These are phyloP conservation scores for Engystomops pustulosus DNA, from an alignment of 2,113 vertebrate species.

Conservation along the genomic window DNA sequence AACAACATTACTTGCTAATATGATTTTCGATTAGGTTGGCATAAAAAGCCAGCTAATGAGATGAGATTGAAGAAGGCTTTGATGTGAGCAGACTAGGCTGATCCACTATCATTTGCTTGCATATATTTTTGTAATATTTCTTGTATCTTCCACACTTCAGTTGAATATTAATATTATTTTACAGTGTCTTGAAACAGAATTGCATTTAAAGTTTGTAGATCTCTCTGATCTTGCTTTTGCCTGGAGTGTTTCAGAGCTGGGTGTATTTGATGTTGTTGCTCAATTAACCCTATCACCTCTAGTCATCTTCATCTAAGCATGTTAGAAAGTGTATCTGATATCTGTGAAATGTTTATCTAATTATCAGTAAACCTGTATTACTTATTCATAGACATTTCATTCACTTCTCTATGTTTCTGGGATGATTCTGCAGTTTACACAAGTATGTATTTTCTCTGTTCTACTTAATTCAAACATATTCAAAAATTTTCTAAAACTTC, in stretches of 20 bases:
- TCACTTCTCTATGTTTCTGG: not conserved
- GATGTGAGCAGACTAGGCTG: slow-evolving; percentile 54
- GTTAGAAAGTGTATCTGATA: not conserved
- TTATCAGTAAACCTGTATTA: not conserved
- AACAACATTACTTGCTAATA: slow-evolving; percentile 59
- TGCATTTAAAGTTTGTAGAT: slow-evolving; percentile 36
- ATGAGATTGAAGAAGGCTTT: slow-evolving; percentile 55
- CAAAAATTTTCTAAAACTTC: too few relatives aligned
- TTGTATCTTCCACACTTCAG: slow-evolving; percentile 20
- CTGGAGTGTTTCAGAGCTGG: slow-evolving; percentile 6
- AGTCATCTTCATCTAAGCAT: not conserved
- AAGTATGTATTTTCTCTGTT: too few relatives aligned
- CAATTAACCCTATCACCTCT: slow-evolving; percentile 35
- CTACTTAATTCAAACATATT: too few relatives aligned
- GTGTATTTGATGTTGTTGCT: slow-evolving; percentile 23
- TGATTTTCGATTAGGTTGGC: slow-evolving; percentile 57
- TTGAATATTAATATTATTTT: slow-evolving; percentile 55
- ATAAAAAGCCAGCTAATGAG: slow-evolving; percentile 57
- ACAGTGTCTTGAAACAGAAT: slow-evolving; percentile 38
- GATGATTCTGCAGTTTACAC: not conserved
- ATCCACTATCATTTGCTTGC: slow-evolving; percentile 55
- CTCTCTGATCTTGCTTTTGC: slow-evolving; percentile 44
- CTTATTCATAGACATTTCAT: not conserved
- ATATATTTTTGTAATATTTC: slow-evolving; percentile 57
- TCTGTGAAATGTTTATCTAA: not conserved